Conservation (phyloP, 2,797 vertebrate genomes). For the Leptoclinus maculatus region DNA sequence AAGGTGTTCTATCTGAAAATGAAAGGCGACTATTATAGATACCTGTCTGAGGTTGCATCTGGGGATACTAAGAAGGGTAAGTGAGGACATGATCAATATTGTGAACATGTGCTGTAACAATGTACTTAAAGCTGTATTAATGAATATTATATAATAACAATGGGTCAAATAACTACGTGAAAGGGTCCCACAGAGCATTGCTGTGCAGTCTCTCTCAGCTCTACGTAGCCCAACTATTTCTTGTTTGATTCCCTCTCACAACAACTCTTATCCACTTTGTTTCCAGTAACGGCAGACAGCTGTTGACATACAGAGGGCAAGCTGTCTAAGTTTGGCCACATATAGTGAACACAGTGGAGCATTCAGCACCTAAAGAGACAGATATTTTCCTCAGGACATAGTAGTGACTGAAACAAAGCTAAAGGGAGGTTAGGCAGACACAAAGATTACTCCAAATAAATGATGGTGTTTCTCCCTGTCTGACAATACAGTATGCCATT, state of each 20-base stretch:
- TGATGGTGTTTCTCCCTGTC: neutral
- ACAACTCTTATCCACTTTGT: neutral
- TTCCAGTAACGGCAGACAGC: neutral
- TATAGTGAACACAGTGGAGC: neutral
- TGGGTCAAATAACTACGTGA: too few relatives aligned
- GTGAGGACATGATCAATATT: constrained; percentile 52
- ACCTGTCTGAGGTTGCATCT: constrained; percentile 98
- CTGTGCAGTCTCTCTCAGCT: too few relatives aligned
- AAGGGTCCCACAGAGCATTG: too few relatives aligned
- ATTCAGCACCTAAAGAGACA: neutral
- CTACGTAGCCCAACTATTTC: accelerated
- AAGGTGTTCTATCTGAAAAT: constrained; percentile 99
- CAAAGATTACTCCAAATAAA: neutral
- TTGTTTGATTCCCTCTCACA: neutral
- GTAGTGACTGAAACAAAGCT: neutral
- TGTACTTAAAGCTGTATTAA: neutral
- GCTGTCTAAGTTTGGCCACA: neutral
- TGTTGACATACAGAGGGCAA: neutral
- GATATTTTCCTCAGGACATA: neutral
- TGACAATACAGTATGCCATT: neutral
- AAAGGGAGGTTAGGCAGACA: neutral
- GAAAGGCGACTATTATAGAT: constrained; percentile 99
- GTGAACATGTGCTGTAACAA: neutral
- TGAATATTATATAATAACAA: neutral
- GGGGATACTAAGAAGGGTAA: constrained; percentile 94